phyloP scores from a whole-genome alignment of 2,113 vertebrate species.

The Oncorhynchus kisutch region DNA sequence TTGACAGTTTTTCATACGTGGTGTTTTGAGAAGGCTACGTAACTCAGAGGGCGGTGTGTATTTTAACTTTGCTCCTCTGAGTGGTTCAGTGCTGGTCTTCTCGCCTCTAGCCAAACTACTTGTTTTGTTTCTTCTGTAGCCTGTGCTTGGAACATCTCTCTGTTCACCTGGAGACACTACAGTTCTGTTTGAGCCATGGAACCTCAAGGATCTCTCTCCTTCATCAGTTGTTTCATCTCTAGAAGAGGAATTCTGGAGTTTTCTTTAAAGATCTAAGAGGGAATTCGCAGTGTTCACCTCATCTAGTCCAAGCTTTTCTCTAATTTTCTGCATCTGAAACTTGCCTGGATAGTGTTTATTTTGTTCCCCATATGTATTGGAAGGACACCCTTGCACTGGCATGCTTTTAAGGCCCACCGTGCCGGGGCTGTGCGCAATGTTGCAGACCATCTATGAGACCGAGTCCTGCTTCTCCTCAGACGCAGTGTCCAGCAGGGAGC shows the following conservation, averaged over 20 bases:
- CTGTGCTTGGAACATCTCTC: not conserved
- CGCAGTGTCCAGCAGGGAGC: constrained; percentile 74
- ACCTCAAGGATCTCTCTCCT: not conserved
- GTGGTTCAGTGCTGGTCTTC: not conserved
- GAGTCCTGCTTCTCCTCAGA: constrained; percentile 83
- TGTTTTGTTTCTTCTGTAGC: not conserved
- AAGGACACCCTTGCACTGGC: constrained; percentile 51
- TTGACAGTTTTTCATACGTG: not conserved
- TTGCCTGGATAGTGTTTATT: not conserved
- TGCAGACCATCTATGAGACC: constrained; percentile 84
- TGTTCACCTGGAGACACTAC: not conserved
- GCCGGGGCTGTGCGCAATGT: constrained; percentile 77
- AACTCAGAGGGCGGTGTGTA: not conserved
- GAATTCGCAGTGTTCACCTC: not conserved
- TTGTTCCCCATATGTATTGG: not conserved
- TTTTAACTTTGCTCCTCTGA: not conserved
- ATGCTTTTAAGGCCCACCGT: constrained; percentile 80
- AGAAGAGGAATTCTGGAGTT: constrained; percentile 6
- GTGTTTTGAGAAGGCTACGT: not conserved
- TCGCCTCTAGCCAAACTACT: not conserved
- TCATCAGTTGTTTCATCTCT: not conserved
- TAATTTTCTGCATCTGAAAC: not conserved
- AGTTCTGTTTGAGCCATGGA: not conserved
- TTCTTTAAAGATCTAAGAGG: constrained; percentile 4
- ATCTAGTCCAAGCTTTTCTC: not conserved